Base-by-base conservation (phyloP, 1,140 invertebrate genomes). In the Hypothenemus hampei region DNA sequence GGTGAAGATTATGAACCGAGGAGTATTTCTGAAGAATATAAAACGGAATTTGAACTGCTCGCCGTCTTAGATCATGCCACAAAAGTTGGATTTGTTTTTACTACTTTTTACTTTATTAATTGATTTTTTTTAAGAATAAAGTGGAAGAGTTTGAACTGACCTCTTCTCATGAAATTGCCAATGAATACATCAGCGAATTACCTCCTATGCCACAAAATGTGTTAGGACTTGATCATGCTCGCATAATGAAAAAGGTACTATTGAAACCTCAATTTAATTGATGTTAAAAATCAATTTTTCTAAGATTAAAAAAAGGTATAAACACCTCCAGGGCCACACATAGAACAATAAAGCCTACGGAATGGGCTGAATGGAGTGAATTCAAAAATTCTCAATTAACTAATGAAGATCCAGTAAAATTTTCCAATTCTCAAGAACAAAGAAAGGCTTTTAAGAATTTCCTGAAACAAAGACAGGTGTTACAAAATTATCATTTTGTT, bases 171-270 rank as follows among this genome's bases (percentile, higher is more conserved):
- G 3, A 31, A 31, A 31, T 1, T 31, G 3, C 3, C 26, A 2
- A 8, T 31, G 26, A 1, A 31, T 2, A 2, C 10, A 3, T 11
- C 10, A 11, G 13, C 6, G 71, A 75, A 44, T 67, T 73, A 7
- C 65, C 68, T 6, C 63, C 79, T 46, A 89, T 89, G 85, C 79
- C 78, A 15, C 77, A 87, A 40, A 78, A 83, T 72, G 78, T 87
- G 11, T 77, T 86, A 36, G 85, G 84, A 40, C 69, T 90, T 29
- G 75, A 88, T 69, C 83, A 84, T 64, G 63, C 64, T 1, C 65
- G 70, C 40, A 84, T 89, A 15, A 80, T 86, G 78, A 53, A 63
- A 35, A 62, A 58, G 20, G 65, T 70, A 55, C 10, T 44, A 50
- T 15, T 51, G 4, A 11, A 22, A 4, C n/a, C 3, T 8, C 10